These are phyloP conservation scores for Chloropsis cyanopogon DNA, from an alignment of 2,113 vertebrate genomes.

Conservation along the genomic window DNA sequence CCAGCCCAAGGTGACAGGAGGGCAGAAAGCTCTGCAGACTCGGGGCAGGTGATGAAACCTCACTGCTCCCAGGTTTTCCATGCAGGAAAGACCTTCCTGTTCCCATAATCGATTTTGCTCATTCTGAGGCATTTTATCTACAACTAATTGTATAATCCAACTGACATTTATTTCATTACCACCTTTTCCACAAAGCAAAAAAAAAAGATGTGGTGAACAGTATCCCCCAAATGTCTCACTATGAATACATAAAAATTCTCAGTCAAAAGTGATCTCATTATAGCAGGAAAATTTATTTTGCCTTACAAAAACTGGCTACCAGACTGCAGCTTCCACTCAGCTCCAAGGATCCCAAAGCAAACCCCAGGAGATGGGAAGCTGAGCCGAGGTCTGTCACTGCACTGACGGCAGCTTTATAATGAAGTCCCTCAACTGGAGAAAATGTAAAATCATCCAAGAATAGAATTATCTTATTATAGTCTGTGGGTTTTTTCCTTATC, in stretches of 20 bases:
- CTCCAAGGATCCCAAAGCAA: not conserved
- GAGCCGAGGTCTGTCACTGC: not conserved
- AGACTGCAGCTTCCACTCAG: not conserved
- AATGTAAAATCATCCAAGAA: not conserved
- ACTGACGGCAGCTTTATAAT: not conserved
- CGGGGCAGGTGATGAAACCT: not conserved
- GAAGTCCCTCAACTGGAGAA: not conserved
- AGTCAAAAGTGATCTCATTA: not conserved
- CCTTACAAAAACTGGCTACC: not conserved
- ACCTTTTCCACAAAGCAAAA: not conserved
- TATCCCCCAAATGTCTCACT: fast-evolving
- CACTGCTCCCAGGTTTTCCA: not conserved
- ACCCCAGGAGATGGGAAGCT: not conserved
- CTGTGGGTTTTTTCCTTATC: not conserved
- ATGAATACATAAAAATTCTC: not conserved
- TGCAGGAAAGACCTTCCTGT: not conserved
- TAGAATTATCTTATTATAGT: not conserved
- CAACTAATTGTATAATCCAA: not conserved
- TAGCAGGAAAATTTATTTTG: not conserved
- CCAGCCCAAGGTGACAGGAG: fast-evolving
- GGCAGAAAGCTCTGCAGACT: not conserved
- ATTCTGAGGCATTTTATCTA: not conserved
- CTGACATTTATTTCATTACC: not conserved
- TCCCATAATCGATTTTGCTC: not conserved
- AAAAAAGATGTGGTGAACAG: not conserved